Base-by-base conservation (phyloP, 2,888 invertebrate genomes). In the Melinaea menophilus region DNA sequence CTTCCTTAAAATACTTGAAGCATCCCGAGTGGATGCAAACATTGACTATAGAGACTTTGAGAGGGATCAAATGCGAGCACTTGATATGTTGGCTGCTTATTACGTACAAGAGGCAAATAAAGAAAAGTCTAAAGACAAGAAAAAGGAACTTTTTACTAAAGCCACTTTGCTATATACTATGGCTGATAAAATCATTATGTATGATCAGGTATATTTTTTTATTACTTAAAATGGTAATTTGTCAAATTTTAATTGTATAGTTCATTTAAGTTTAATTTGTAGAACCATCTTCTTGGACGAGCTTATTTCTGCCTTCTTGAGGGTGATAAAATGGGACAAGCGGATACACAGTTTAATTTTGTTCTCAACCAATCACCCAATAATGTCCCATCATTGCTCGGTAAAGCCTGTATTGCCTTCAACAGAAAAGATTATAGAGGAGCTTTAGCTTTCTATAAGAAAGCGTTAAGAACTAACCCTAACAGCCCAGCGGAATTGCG, bases 111-210 rank as follows among this genome's bases (percentile, higher is more conserved):
- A 97, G 85, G 98, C 98, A 1, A 98, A 98, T 80, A 94, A 95
- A 60, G 99, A 99, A 82, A 98, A 98, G 81, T 95, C 95, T 60
- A 98, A 99, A 79, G 99, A 99, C 72, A 96, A 95, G 78, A 98
- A 97, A 81, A 93, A 97, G 67, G 99, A 99, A 73, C 91, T 98
- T 13, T 99, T 99, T 78, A 96, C 96, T 35, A 98, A 98, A 91
- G 99, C 99, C 2, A 99, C 99, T 0, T 93, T 98, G 58, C 89
- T 99, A n/a, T 99, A 99, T 81, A 98, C 98, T 0, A 98, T 98
- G 69, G 99, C 99, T 4, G 99, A 99, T 82, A 99, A 99, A 90
- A 99, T 99, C 84, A 98, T 99, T 77, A 99, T 99, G 99, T 99
- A 99, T 88, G 99, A 99, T 81, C 98, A 98, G 92, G 96, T 96